Evolutionary conservation across 2,797 vertebrate species (phyloP).

Genomic region (Hyperoplus lanceolatus): DNA sequence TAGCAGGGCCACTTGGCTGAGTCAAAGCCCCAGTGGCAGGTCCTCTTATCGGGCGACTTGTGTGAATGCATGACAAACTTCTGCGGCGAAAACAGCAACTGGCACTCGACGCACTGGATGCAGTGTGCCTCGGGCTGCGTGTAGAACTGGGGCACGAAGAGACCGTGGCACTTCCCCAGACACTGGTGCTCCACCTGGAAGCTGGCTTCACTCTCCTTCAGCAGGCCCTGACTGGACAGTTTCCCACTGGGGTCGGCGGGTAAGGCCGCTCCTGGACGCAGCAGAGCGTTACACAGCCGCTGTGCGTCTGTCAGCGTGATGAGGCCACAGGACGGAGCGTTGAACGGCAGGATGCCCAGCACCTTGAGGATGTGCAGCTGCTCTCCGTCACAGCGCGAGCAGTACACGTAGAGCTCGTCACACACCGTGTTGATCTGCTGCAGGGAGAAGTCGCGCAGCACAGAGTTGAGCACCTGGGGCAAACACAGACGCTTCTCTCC

Average conservation of each 20-base stretch:
- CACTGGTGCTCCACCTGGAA: slow-evolving; percentile 99
- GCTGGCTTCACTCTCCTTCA: slow-evolving; percentile 93
- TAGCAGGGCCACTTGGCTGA: slow-evolving; percentile 99
- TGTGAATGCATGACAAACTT: slow-evolving; percentile 99
- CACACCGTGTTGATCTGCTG: slow-evolving; percentile 99
- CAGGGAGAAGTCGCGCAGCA: slow-evolving; percentile 96
- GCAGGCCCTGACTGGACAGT: slow-evolving; percentile 89
- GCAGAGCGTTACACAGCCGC: slow-evolving; percentile 94
- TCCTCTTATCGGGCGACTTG: slow-evolving; percentile 96
- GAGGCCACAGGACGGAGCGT: slow-evolving; percentile 96
- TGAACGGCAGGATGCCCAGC: slow-evolving; percentile 97
- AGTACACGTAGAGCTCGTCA: slow-evolving; percentile 98
- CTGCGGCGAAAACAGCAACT: slow-evolving; percentile 95
- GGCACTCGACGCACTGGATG: slow-evolving; percentile 97
- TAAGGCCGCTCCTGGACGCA: slow-evolving; percentile 91
- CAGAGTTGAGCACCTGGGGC: slow-evolving; percentile 97
- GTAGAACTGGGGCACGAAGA: slow-evolving; percentile 96
- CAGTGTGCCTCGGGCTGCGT: slow-evolving; percentile 92
- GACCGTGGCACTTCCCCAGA: slow-evolving; percentile 97
- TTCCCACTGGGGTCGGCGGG: slow-evolving; percentile 87
- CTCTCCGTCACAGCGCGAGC: slow-evolving; percentile 95
- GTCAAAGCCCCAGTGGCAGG: slow-evolving; percentile 99
- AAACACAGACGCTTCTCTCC: slow-evolving; percentile 98
- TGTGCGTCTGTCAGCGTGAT: slow-evolving; percentile 98
- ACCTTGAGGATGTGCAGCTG: slow-evolving; percentile 99